Evolutionary conservation across 2,888 invertebrate species (phyloP), one percentile per base, ranked within the genome.

Genomic region (Papilio protenor): DNA sequence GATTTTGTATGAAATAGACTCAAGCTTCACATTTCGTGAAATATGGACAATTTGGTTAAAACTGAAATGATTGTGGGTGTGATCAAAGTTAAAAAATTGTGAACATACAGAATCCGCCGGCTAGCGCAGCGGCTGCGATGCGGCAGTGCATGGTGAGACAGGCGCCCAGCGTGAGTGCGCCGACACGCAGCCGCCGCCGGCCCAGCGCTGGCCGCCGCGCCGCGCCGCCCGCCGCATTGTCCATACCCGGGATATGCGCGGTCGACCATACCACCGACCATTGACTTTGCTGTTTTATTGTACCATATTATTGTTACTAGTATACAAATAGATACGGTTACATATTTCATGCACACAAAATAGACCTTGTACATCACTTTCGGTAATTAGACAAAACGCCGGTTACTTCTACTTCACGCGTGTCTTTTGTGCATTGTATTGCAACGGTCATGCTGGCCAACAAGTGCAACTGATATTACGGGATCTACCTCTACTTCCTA

Each of bases 191-290:
- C 2, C 87, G 88, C 8, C 90, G 88, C 0, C 94, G 91, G 0
- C 92, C 92, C 11, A 77, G 49, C 77, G 80, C 12, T 64, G 81
- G 75, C 73, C 81, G 33, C 77, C 81, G 81, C 61, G 70, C 78
- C 78, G 77, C 77, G 66, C 90, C 87, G 55, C 86, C 86, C 27
- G 87, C 84, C 45, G 89, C 91, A 59, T 86, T 87, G 83, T 90
- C 91, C 90, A 91, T 89, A 59, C 87, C 90, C 49, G 92, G 90
- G 61, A 94, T 85, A 78, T 91, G 84, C 3, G 85, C 80, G 61
- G 94, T 94, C 78, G 94, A 94, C 91, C 92, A 91, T 80, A 91
- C 86, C 79, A 88, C 85, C 59, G 94, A 94, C 89, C 89, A 92
- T 57, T 92, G 87, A 80, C 90, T 91, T 83, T 91, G 83, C 81